phyloP scores from a whole-genome alignment of 2,888 invertebrate genomes.

The Onchidella celtica region DNA sequence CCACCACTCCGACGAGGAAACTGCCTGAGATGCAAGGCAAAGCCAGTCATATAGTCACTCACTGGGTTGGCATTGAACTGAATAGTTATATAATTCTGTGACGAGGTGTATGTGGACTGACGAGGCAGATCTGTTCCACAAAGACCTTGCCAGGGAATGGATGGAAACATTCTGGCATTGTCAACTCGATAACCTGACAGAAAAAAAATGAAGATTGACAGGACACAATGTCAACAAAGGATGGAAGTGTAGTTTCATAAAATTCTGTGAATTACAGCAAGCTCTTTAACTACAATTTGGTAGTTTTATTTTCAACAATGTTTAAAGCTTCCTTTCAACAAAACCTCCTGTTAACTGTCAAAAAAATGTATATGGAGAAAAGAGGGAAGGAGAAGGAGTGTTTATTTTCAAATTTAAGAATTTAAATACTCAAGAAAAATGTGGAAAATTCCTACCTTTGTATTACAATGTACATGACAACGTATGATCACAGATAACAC shows the following conservation, averaged over 20 bases:
- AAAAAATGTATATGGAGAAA: too few relatives aligned
- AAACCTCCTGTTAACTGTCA: too few relatives aligned
- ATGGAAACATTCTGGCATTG: constrained; percentile 63
- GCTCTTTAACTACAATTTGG: too few relatives aligned
- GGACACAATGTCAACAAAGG: too few relatives aligned
- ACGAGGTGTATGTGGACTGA: constrained; percentile 55
- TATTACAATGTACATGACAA: too few relatives aligned
- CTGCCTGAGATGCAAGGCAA: constrained; percentile 57
- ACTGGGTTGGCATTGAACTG: constrained; percentile 61
- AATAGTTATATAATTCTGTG: constrained; percentile 62
- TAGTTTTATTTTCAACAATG: too few relatives aligned
- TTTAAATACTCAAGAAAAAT: too few relatives aligned
- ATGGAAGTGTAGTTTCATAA: not conserved
- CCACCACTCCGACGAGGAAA: constrained; percentile 59
- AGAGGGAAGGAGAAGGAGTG: too few relatives aligned
- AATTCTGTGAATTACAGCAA: not conserved
- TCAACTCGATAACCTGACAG: constrained; percentile 60
- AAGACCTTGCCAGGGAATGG: constrained; percentile 59
- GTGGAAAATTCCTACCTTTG: too few relatives aligned
- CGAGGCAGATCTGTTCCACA: constrained; percentile 60
- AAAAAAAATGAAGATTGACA: not conserved
- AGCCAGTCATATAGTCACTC: constrained; percentile 59
- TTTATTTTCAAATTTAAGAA: too few relatives aligned
- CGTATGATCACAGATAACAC: too few relatives aligned
- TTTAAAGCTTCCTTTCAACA: too few relatives aligned